Evolutionary conservation across 2,888 invertebrate species (phyloP).

Genomic region (Cryptosula pallasiana): DNA sequence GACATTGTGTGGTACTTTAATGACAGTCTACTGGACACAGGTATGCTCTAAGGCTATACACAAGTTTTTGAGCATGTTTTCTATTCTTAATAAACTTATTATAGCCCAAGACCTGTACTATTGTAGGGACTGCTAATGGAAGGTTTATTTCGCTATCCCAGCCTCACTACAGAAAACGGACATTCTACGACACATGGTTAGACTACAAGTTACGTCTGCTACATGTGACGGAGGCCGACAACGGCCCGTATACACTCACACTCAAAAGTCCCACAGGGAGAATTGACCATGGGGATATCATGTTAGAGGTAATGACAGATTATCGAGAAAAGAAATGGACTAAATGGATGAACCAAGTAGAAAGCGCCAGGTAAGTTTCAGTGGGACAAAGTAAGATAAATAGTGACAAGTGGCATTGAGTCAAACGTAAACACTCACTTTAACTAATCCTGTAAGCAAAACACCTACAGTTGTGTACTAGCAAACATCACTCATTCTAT

Average conservation of each 20-base stretch:
- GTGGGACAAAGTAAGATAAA: no score
- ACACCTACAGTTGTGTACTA: neutral
- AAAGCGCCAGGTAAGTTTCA: neutral
- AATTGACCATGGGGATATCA: neutral
- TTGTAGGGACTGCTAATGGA: neutral
- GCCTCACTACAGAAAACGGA: constrained; percentile 20
- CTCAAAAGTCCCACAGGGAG: neutral
- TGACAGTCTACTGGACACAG: constrained; percentile 15
- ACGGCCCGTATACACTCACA: constrained; percentile 14
- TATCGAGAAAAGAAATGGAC: constrained; percentile 13
- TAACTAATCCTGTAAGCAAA: neutral
- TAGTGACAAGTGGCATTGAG: no score
- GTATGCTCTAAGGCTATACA: neutral
- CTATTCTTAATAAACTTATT: no score
- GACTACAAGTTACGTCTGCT: constrained; percentile 21
- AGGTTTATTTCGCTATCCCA: constrained; percentile 3
- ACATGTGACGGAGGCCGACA: constrained; percentile 22
- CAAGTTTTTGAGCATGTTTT: no score
- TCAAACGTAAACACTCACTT: neutral
- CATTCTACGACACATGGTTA: constrained; percentile 23
- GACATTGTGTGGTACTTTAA: constrained; percentile 5
- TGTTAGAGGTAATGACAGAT: constrained; percentile 4
- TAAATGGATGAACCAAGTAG: constrained; percentile 3
- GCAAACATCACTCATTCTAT: neutral
- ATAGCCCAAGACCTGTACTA: no score